Percentiles rank a stretch among this genome's conserved stretches.
These are phyloP conservation scores for Margaritifera margaritifera DNA, from an alignment of 2,888 invertebrate species.

Conservation along the genomic window DNA sequence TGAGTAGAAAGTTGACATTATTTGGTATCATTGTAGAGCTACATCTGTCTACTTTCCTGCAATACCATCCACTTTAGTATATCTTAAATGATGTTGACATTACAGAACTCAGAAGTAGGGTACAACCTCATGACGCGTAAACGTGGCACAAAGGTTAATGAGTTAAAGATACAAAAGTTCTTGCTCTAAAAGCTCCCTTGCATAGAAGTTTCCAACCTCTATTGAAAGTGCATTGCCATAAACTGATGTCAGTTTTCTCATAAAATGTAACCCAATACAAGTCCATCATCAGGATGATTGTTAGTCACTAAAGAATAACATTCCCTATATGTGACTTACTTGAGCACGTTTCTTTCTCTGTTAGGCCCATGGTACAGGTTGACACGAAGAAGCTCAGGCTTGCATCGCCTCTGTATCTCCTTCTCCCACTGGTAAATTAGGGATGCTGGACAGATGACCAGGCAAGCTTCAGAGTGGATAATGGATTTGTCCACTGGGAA, in stretches of 20 bases:
- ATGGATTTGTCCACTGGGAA: conserved; percentile 57
- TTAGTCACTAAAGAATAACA: background rate
- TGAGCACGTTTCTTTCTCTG: conserved; percentile 76
- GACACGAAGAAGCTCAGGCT: conserved; percentile 78
- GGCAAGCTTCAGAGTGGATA: conserved; percentile 69
- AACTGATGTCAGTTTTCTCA: background rate
- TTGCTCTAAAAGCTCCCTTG: too few relatives aligned
- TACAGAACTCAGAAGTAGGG: too few relatives aligned
- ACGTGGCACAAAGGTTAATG: too few relatives aligned
- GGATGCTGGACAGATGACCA: conserved; percentile 95
- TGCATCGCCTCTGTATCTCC: conserved; percentile 81
- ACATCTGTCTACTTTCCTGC: too few relatives aligned
- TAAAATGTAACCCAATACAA: background rate
- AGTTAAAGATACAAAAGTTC: too few relatives aligned
- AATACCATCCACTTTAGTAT: too few relatives aligned
- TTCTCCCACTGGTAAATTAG: conserved; percentile 91
- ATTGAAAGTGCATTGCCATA: background rate
- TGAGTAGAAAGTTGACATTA: too few relatives aligned
- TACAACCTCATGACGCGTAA: too few relatives aligned
- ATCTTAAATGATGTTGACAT: too few relatives aligned
- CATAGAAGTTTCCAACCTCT: background rate
- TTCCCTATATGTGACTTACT: conserved; percentile 33
- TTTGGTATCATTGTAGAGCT: too few relatives aligned
- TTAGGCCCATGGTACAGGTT: conserved; percentile 87
- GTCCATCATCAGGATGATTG: background rate